Conservation (phyloP, 1,140 invertebrate species). For the Bombus ignitus region DNA sequence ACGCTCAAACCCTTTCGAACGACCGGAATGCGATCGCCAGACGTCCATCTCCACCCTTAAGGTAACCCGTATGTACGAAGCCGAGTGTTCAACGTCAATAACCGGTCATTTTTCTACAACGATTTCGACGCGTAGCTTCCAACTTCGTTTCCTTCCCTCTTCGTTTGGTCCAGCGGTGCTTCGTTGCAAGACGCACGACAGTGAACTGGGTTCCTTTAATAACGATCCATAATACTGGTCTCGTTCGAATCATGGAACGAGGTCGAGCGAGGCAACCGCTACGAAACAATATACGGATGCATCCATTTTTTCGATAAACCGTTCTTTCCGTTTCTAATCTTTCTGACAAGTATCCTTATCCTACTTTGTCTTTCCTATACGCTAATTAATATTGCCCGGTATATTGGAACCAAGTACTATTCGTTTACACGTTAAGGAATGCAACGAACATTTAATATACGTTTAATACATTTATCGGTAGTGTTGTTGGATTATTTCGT, state of each 20-base stretch:
- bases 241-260: constrained; percentile 65
- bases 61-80: constrained; percentile 24
- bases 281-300: constrained; percentile 12
- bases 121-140: constrained; percentile 63
- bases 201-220: constrained; percentile 48
- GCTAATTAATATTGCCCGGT: too few relatives aligned
- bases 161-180: constrained; percentile 43
- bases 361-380: too few relatives aligned
- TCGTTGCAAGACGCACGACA: constrained; percentile 11
- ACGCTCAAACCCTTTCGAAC: constrained; percentile 74
- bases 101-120: constrained; percentile 78
- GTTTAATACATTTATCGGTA: not conserved
- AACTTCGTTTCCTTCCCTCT: constrained; percentile 47
- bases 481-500: not conserved
- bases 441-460: too few relatives aligned
- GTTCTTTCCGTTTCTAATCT: too few relatives aligned
- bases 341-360: not conserved
- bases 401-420: too few relatives aligned
- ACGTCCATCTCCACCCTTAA: constrained; percentile 39
- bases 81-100: constrained; percentile 49
- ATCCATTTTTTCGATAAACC: constrained; percentile 62
- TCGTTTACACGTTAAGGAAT: too few relatives aligned
- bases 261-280: constrained; percentile 73
- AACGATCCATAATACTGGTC: not conserved
- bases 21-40: constrained; percentile 31